These are phyloP conservation scores for Prinia subflava DNA, from an alignment of 2,113 vertebrate species.

Conservation along the genomic window DNA sequence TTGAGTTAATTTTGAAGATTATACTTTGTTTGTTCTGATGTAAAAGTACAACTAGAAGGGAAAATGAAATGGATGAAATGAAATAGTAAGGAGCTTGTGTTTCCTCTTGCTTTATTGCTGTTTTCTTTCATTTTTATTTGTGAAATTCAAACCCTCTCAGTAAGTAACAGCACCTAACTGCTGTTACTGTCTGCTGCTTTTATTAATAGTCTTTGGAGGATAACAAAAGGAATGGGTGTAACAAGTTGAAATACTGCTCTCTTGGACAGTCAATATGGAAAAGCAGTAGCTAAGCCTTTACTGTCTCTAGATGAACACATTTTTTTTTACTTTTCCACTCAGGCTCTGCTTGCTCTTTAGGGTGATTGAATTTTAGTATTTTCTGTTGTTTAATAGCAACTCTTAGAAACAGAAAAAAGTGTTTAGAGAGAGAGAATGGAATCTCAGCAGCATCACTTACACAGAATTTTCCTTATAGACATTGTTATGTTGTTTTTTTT, in stretches of 20 bases:
- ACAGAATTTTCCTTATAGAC: neutral
- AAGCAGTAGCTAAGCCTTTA: neutral
- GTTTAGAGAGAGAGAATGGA: neutral
- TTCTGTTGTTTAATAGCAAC: neutral
- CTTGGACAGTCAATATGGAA: neutral
- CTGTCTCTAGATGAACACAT: neutral
- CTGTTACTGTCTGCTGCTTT: neutral
- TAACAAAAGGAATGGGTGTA: neutral
- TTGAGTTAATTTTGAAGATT: neutral
- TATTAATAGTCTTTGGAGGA: conserved; percentile 11
- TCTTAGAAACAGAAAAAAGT: neutral
- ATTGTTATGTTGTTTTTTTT: neutral
- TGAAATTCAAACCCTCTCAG: neutral
- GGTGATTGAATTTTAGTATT: neutral
- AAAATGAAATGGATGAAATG: neutral
- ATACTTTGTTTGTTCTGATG: neutral
- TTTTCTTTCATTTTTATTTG: conserved; percentile 41
- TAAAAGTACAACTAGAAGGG: neutral
- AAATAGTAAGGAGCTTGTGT: conserved; percentile 12
- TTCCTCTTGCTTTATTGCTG: conserved; percentile 15
- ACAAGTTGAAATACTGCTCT: neutral
- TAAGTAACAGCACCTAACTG: neutral
- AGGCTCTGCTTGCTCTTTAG: neutral
- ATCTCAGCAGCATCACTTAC: neutral
- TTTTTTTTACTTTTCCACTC: neutral